phyloP scores from a whole-genome alignment of 1,140 invertebrate species.

The Drosophila watanabei region DNA sequence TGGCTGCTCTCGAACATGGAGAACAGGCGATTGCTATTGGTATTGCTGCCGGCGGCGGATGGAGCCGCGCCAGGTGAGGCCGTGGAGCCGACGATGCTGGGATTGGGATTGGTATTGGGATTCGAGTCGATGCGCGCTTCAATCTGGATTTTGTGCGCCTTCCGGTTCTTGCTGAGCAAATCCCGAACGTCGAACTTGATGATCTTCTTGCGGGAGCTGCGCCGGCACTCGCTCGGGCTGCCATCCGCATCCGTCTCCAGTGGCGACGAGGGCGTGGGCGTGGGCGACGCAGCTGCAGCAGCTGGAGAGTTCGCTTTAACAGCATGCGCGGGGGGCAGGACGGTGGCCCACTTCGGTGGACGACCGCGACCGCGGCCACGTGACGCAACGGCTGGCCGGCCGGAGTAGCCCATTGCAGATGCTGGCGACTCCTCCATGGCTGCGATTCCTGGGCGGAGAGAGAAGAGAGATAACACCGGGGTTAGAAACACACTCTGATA shows the following conservation, averaged over 20 bases:
- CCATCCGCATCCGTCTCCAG: slow-evolving; percentile 2
- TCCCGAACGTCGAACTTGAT: slow-evolving; percentile 80
- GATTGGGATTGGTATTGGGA: slow-evolving; percentile 13
- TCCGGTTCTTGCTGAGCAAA: slow-evolving; percentile 75
- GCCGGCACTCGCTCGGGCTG: slow-evolving; percentile 58
- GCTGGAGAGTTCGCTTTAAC: neutral
- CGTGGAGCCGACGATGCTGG: neutral
- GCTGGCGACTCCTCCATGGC: slow-evolving; percentile 29
- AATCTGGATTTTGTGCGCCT: slow-evolving; percentile 71
- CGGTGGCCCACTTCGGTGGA: slow-evolving; percentile 22
- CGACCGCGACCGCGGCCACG: slow-evolving; percentile 43
- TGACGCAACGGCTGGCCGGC: slow-evolving; percentile 17
- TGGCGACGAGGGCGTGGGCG: neutral
- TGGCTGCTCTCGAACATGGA: slow-evolving; percentile 44
- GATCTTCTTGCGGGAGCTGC: slow-evolving; percentile 77
- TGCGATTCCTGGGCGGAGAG: slow-evolving; percentile 1
- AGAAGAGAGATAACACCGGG: neutral
- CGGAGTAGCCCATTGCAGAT: neutral
- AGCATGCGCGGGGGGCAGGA: neutral
- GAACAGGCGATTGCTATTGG: slow-evolving; percentile 26
- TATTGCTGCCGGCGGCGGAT: slow-evolving; percentile 3
- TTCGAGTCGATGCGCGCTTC: slow-evolving; percentile 79
- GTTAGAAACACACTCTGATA: neutral
- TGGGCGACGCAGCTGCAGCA: slow-evolving; percentile 2
- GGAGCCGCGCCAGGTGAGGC: neutral